These are phyloP conservation scores for Xiphophorus couchianus DNA, from an alignment of 2,113 vertebrate species.

Conservation along the genomic window DNA sequence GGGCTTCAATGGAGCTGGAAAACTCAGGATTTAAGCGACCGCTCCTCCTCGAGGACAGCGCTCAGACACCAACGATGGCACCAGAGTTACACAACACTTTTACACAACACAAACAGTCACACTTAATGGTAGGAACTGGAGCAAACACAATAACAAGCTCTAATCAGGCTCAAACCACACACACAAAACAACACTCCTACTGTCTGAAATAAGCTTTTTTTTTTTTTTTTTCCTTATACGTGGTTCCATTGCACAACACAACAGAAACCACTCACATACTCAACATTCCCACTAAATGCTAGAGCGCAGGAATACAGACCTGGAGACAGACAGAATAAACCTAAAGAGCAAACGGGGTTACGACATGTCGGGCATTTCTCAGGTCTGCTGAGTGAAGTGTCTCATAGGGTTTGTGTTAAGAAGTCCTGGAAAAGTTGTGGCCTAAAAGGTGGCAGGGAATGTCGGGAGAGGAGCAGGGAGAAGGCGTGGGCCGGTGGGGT, in stretches of 20 bases:
- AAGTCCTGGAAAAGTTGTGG: conserved; percentile 62
- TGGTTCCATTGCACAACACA: conserved; percentile 60
- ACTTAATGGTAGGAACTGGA: conserved; percentile 54
- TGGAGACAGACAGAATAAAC: conserved; percentile 38
- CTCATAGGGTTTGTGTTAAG: conserved; percentile 53
- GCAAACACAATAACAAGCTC: conserved; percentile 61
- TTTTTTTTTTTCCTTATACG: neutral
- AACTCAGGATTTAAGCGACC: conserved; percentile 41
- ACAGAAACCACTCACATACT: conserved; percentile 61
- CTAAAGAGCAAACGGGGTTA: conserved; percentile 40
- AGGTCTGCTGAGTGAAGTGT: conserved; percentile 72
- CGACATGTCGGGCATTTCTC: conserved; percentile 45
- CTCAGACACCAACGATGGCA: conserved; percentile 52
- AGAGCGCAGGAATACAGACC: conserved; percentile 53
- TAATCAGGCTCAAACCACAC: conserved; percentile 55
- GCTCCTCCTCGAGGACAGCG: conserved; percentile 66
- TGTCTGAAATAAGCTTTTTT: conserved; percentile 47
- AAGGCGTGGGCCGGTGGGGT: conserved; percentile 11
- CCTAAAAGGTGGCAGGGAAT: conserved; percentile 37
- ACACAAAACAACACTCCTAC: conserved; percentile 54
- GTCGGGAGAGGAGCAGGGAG: neutral
- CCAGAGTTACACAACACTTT: conserved; percentile 64
- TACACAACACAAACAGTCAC: conserved; percentile 66
- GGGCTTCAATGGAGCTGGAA: conserved; percentile 70
- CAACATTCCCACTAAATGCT: conserved; percentile 57